A percentile compares a stretch with the other conserved stretches of the same genome.
Conservation (phyloP, 2,888 invertebrate species). For the Drosophila macrospina region DNA sequence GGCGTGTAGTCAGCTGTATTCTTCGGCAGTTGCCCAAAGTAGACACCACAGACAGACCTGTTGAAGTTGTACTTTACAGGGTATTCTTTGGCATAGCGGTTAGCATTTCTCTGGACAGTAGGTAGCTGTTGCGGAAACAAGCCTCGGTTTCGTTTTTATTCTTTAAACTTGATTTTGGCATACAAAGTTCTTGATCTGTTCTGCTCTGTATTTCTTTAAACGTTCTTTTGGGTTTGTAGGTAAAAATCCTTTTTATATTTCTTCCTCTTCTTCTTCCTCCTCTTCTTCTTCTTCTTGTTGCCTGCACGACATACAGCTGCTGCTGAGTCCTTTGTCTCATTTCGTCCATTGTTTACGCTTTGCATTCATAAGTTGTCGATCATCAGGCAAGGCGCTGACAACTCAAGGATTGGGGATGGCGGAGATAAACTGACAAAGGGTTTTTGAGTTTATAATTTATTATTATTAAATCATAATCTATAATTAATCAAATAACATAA, state of each 20-base stretch:
- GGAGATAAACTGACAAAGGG: not conserved
- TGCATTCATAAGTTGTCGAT: slow-evolving; percentile 38
- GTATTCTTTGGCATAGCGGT: not conserved
- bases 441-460: too few species aligned
- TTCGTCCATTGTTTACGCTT: slow-evolving; percentile 40
- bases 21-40: too few species aligned
- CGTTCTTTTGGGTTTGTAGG: slow-evolving; percentile 40
- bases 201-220: not conserved
- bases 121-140: slow-evolving; percentile 28
- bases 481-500: too few species aligned
- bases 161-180: slow-evolving; percentile 70
- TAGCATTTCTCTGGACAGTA: not conserved
- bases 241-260: slow-evolving; percentile 35
- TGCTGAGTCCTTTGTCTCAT: slow-evolving; percentile 40
- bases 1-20: not conserved
- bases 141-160: slow-evolving; percentile 52
- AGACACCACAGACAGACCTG: too few species aligned
- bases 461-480: too few species aligned
- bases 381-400: slow-evolving; percentile 38
- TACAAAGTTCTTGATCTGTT: slow-evolving; percentile 8
- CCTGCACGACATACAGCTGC: slow-evolving; percentile 38
- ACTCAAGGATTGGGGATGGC: slow-evolving; percentile 14
- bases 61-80: not conserved
- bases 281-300: slow-evolving; percentile 4
- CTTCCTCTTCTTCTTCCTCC: slow-evolving; percentile 2